Conservation (phyloP, 2,888 invertebrate genomes). For the Camponotus fellah region DNA sequence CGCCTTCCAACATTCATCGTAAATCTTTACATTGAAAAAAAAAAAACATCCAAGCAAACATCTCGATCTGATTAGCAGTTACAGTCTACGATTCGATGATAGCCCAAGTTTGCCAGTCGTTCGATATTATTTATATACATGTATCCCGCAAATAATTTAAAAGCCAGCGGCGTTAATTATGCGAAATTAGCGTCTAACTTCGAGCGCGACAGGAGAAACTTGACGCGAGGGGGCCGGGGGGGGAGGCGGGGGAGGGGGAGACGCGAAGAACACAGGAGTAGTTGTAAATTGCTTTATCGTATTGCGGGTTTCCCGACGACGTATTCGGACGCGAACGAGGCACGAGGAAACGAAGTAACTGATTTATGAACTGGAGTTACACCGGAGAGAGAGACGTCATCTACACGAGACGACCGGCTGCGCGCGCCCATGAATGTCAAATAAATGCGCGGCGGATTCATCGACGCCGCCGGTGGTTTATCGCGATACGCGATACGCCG, state of each 20-base stretch:
- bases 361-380: constrained; percentile 56
- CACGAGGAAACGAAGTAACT: constrained; percentile 51
- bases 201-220: constrained; percentile 41
- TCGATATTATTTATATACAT: constrained; percentile 34
- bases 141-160: constrained; percentile 49
- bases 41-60: neutral
- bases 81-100: constrained; percentile 27
- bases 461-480: constrained; percentile 24
- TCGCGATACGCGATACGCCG: neutral
- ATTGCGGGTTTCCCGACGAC: constrained; percentile 52
- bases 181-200: constrained; percentile 51
- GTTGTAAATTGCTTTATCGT: constrained; percentile 57
- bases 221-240: neutral
- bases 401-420: constrained; percentile 40
- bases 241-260: neutral
- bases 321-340: constrained; percentile 54
- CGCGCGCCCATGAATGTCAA: constrained; percentile 48
- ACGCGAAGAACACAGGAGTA: constrained; percentile 48
- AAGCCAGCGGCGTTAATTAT: constrained; percentile 50
- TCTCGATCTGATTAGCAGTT: neutral
- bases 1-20: neutral
- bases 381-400: constrained; percentile 36
- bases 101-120: constrained; percentile 32
- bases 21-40: neutral
- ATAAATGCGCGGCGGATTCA: constrained; percentile 49